phyloP scores from a whole-genome alignment of 2,113 vertebrate species.

The Uria aalge region DNA sequence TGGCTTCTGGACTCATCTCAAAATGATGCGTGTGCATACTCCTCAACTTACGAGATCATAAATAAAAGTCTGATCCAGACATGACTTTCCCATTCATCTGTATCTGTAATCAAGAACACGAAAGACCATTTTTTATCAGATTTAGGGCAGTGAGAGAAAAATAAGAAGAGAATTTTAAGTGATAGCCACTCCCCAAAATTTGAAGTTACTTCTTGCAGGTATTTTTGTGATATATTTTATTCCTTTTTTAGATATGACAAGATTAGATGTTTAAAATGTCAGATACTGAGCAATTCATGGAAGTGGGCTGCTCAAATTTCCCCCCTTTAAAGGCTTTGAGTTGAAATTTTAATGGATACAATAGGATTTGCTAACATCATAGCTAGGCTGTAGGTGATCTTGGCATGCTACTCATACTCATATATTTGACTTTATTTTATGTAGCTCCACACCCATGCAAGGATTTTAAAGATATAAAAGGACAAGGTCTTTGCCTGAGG shows the following conservation, averaged over 20 bases:
- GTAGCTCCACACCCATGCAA: neutral
- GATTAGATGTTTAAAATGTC: neutral
- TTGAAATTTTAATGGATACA: neutral
- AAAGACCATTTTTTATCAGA: neutral
- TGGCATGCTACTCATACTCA: neutral
- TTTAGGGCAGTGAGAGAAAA: neutral
- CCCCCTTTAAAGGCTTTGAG: neutral
- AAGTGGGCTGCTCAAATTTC: neutral
- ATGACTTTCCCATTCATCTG: neutral
- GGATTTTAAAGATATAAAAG: neutral
- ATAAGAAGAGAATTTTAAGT: neutral
- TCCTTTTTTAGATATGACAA: neutral
- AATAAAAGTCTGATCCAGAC: neutral
- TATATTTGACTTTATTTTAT: neutral
- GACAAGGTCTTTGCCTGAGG: neutral
- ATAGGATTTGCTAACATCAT: neutral
- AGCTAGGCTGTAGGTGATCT: neutral
- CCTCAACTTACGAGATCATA: neutral
- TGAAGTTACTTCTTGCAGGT: neutral
- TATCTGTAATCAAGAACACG: neutral
- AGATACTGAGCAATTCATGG: neutral
- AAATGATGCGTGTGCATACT: neutral
- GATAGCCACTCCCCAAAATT: neutral
- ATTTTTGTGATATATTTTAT: neutral
- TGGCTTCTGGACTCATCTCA: no score